Evolutionary conservation across 2,113 vertebrate genomes (phyloP).

Genomic region (Ginglymostoma cirratum): DNA sequence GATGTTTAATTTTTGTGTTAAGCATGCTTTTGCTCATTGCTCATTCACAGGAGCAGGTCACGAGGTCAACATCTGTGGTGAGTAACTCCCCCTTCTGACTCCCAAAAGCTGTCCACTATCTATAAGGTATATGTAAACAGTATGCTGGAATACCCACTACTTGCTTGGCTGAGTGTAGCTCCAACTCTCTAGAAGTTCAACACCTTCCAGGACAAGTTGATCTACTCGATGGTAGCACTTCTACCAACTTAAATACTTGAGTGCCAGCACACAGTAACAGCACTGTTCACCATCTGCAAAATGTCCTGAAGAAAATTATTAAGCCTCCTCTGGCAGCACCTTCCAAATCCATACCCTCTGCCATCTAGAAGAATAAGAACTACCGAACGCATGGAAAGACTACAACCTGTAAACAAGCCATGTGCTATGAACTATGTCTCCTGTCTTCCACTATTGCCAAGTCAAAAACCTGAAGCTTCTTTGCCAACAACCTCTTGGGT

Average conservation of each 20-base stretch:
- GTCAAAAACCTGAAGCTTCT: no score
- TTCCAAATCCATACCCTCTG: neutral
- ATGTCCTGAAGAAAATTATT: neutral
- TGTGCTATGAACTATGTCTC: neutral
- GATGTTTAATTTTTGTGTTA: neutral
- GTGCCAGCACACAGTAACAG: neutral
- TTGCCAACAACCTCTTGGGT: neutral
- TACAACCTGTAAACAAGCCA: neutral
- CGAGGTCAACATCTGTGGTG: neutral
- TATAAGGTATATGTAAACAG: neutral
- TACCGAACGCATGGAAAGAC: neutral
- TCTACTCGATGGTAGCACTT: no score
- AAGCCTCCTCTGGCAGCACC: neutral
- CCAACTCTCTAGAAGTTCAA: neutral
- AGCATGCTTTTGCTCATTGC: neutral
- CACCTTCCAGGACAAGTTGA: no score
- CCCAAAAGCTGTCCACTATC: neutral
- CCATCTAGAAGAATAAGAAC: neutral
- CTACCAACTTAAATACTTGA: no score
- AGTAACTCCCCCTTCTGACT: neutral
- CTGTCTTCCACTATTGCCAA: neutral
- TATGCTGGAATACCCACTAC: neutral
- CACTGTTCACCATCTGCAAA: neutral
- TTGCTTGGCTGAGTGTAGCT: neutral
- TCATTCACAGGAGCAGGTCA: neutral